Evolutionary conservation across 1,140 invertebrate species (phyloP).

Genomic region (Galleria mellonella): DNA sequence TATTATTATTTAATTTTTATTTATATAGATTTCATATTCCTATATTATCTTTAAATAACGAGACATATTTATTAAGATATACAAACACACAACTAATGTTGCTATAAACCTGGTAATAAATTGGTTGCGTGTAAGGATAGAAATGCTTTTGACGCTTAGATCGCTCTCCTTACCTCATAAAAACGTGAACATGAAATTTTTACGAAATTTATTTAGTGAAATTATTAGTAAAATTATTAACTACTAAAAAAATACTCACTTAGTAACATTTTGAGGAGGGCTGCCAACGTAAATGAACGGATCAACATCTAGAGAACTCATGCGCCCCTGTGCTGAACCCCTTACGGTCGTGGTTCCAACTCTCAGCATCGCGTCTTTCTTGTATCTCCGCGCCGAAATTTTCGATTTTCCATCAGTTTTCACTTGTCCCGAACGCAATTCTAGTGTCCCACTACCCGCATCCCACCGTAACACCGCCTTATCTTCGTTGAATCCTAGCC

Average conservation of each 20-base stretch:
- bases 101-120: no score
- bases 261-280: constrained; percentile 54
- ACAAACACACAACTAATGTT: no score
- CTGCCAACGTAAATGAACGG: constrained; percentile 53
- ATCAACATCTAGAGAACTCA: constrained; percentile 58
- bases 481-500: constrained; percentile 51
- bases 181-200: no score
- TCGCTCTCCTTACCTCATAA: no score
- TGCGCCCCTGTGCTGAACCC: constrained; percentile 47
- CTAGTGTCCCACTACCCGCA: constrained; percentile 49
- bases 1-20: no score
- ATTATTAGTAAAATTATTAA: no score
- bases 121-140: no score
- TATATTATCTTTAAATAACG: no score
- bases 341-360: constrained; percentile 36
- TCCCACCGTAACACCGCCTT: constrained; percentile 51
- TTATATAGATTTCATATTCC: no score
- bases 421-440: constrained; percentile 45
- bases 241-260: constrained; percentile 27
- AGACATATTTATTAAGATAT: no score
- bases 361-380: constrained; percentile 54
- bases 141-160: no score
- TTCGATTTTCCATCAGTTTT: constrained; percentile 48
- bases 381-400: constrained; percentile 54
- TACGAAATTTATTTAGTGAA: no score